A percentile compares a stretch with the other conserved stretches of the same genome.
Evolutionary conservation across 2,888 invertebrate genomes (phyloP).

Genomic region (Papilio elwesi): DNA sequence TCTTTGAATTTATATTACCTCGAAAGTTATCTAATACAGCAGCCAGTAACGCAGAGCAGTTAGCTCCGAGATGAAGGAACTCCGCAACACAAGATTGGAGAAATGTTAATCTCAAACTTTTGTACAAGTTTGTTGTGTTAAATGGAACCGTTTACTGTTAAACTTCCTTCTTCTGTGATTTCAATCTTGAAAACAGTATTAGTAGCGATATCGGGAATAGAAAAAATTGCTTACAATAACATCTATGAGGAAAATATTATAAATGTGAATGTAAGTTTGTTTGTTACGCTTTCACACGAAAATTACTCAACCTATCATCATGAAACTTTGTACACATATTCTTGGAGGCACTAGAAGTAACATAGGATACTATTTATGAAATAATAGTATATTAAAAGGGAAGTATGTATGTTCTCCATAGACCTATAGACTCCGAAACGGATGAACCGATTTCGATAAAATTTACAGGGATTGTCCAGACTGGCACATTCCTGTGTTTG

Average conservation of each 20-base stretch:
- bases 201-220: not conserved
- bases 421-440: too few species aligned
- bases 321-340: too few species aligned
- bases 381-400: too few species aligned
- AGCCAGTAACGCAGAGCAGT: not conserved
- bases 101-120: slow-evolving; percentile 14
- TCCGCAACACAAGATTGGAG: slow-evolving; percentile 9
- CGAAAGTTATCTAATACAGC: not conserved
- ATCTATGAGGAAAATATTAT: not conserved
- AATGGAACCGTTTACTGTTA: slow-evolving; percentile 12
- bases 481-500: too few species aligned
- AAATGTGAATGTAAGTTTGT: too few species aligned
- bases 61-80: slow-evolving; percentile 12
- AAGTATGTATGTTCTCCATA: too few species aligned
- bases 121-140: slow-evolving; percentile 2
- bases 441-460: too few species aligned
- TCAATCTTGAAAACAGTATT: not conserved
- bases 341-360: too few species aligned
- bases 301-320: too few species aligned
- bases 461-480: too few species aligned
- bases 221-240: not conserved
- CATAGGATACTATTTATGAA: too few species aligned
- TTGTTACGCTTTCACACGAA: too few species aligned
- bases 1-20: not conserved
- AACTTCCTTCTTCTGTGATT: slow-evolving; percentile 4